Percentiles rank a stretch among this genome's conserved stretches.
These are phyloP conservation scores for Felis catus DNA, from an alignment of 2,113 vertebrate genomes.

Conservation along the genomic window F.catus_Fca126_mat1.0 CM031423.1:68949501-68950000, in stretches of 20 bases:
- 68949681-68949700: not conserved
- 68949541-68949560: not conserved
- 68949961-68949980: not conserved
- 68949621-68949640: not conserved
- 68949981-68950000: slow-evolving; percentile 39
- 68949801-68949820: not conserved
- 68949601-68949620: not conserved
- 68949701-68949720: slow-evolving; percentile 28
- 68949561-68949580: slow-evolving; percentile 30
- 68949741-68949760: not conserved
- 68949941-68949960: not conserved
- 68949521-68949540: not conserved
- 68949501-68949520: not conserved
- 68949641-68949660: not conserved
- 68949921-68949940: not conserved
- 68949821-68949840: not conserved
- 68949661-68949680: slow-evolving; percentile 40
- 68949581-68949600: not conserved
- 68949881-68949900: slow-evolving; percentile 28
- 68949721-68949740: not conserved
- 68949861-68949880: not conserved
- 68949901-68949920: not conserved
- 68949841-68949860: not conserved
- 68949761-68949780: not conserved
- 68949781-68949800: not conserved